Conservation (phyloP, 2,888 invertebrate species). For the Empis stercorea region DNA sequence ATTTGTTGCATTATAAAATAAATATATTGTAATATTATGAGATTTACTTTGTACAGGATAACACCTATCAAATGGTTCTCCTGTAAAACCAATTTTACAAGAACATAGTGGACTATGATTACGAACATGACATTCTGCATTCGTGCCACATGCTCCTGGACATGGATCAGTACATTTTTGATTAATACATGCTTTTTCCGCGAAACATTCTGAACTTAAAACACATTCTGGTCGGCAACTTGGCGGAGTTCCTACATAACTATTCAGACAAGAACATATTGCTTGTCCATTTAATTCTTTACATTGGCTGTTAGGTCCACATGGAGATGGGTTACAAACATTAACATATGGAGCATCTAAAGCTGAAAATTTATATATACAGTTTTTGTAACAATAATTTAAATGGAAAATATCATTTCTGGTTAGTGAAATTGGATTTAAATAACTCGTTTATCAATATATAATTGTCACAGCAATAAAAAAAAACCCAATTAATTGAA, state of each 20-base stretch:
- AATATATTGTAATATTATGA: slow-evolving; percentile 30
- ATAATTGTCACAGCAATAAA: too few species aligned
- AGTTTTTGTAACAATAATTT: too few species aligned
- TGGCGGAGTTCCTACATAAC: slow-evolving; percentile 57
- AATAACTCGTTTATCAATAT: not conserved
- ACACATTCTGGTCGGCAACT: slow-evolving; percentile 65
- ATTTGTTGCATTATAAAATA: slow-evolving; percentile 37
- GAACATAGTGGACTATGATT: slow-evolving; percentile 55
- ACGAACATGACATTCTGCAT: slow-evolving; percentile 49
- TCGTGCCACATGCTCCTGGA: slow-evolving; percentile 45
- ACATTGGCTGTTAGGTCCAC: slow-evolving; percentile 50
- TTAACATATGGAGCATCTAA: slow-evolving; percentile 23
- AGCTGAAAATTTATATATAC: not conserved
- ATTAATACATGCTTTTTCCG: slow-evolving; percentile 48
- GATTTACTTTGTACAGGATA: slow-evolving; percentile 36
- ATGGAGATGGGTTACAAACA: slow-evolving; percentile 51
- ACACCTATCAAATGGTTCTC: slow-evolving; percentile 54
- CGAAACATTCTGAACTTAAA: slow-evolving; percentile 50
- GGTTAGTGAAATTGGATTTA: too few species aligned
- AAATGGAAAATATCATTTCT: too few species aligned
- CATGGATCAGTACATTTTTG: slow-evolving; percentile 57
- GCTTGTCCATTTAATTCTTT: slow-evolving; percentile 42
- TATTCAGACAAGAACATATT: slow-evolving; percentile 53
- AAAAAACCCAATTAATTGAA: too few species aligned
- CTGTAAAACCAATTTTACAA: slow-evolving; percentile 43